Percentiles rank a stretch among this genome's conserved stretches.
Conservation (phyloP, 2,888 invertebrate species). For the Drosophila monieri region DNA sequence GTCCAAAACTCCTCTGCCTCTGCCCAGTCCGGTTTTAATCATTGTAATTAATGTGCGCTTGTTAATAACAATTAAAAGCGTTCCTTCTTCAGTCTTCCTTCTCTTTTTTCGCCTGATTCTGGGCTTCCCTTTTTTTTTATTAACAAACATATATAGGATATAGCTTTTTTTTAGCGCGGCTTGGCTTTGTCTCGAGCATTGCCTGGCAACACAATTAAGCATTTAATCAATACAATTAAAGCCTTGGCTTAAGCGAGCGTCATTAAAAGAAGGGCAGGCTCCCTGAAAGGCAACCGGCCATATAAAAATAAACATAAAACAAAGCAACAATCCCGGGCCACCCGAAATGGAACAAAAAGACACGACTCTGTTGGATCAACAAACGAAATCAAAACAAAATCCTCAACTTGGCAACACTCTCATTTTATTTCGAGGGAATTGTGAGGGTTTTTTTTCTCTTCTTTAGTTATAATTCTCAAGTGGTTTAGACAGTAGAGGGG, state of each 20-base stretch:
- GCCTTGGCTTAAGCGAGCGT: constrained; percentile 61
- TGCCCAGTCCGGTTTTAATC: constrained; percentile 53
- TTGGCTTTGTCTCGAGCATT: constrained; percentile 34
- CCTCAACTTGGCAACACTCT: too few relatives aligned
- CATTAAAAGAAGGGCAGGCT: constrained; percentile 55
- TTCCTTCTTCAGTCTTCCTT: constrained; percentile 23
- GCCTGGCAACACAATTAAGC: constrained; percentile 59
- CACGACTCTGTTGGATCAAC: neutral
- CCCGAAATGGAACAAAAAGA: constrained; percentile 10
- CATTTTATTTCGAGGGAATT: neutral
- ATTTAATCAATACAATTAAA: constrained; percentile 78
- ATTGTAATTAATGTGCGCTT: constrained; percentile 73
- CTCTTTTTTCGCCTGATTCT: neutral
- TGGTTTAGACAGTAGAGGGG: too few relatives aligned
- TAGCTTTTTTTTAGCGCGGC: constrained; percentile 15
- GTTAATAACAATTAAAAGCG: constrained; percentile 74
- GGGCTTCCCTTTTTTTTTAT: neutral
- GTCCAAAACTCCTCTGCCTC: neutral
- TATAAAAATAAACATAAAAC: constrained; percentile 71
- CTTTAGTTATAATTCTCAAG: too few relatives aligned
- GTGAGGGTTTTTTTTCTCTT: too few relatives aligned
- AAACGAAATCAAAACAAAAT: constrained; percentile 3
- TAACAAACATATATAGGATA: neutral
- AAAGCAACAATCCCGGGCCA: constrained; percentile 48
- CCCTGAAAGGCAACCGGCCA: constrained; percentile 32